phyloP scores from a whole-genome alignment of 2,888 invertebrate genomes.

The Halocaridina rubra region DNA sequence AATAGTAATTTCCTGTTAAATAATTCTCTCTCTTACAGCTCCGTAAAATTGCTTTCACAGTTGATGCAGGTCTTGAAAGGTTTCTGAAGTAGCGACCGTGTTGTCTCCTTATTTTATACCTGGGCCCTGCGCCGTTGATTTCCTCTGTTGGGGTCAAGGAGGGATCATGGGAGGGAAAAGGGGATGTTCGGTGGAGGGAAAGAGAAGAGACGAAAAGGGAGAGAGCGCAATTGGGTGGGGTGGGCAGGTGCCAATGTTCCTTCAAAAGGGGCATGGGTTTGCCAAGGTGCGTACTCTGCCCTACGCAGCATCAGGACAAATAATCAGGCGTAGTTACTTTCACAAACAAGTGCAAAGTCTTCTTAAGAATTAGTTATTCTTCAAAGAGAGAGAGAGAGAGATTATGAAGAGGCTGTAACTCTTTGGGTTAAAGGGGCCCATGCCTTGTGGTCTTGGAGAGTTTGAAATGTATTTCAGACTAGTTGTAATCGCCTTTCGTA shows the following conservation, averaged over 20 bases:
- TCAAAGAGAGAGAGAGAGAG: neutral
- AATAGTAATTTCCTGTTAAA: no score
- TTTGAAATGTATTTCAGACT: no score
- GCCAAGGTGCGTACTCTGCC: constrained; percentile 9
- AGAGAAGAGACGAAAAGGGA: neutral
- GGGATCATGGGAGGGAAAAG: neutral
- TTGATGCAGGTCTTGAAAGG: neutral
- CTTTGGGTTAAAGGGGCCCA: no score
- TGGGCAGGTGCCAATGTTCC: constrained; percentile 9
- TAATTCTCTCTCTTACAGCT: no score
- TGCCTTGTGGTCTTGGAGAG: no score
- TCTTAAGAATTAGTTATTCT: neutral
- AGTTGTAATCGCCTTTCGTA: no score
- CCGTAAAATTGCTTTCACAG: neutral
- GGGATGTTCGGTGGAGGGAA: neutral
- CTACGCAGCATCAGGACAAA: neutral
- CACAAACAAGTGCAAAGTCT: no score
- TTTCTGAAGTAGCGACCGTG: neutral
- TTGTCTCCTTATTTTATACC: neutral
- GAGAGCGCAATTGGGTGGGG: constrained; percentile 13
- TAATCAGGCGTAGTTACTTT: constrained; percentile 6
- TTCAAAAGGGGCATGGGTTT: neutral
- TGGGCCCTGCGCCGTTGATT: neutral
- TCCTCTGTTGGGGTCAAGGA: neutral
- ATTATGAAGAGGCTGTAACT: no score